Conservation (phyloP, 1,140 invertebrate genomes). For the Penaeus vannamei region DNA sequence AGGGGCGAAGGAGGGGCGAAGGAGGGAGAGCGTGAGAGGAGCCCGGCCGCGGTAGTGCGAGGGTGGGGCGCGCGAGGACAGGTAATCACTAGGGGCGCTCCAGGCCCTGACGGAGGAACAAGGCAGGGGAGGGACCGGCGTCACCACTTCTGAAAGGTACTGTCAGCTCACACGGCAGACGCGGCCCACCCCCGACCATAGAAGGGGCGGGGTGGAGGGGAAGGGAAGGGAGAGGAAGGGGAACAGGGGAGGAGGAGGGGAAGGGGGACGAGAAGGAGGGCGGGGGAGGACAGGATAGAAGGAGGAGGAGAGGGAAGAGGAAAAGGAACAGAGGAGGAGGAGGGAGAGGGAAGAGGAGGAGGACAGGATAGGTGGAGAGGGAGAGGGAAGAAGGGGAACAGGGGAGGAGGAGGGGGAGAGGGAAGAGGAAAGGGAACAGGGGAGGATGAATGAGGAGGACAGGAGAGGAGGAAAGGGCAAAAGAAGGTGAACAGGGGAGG, state of each 20-base stretch:
- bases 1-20: neutral
- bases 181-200: conserved; percentile 35
- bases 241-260: neutral
- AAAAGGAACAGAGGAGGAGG: neutral
- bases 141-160: conserved; percentile 30
- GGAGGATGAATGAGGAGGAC: neutral
- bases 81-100: conserved; percentile 42
- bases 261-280: neutral
- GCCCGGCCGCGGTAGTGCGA: neutral
- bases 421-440: neutral
- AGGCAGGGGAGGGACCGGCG: conserved; percentile 31
- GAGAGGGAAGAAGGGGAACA: no score
- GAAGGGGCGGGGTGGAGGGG: neutral
- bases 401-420: neutral
- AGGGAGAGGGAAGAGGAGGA: no score
- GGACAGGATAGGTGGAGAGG: no score
- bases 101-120: conserved; percentile 13
- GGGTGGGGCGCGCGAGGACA: conserved; percentile 23
- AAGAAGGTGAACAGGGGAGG: neutral
- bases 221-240: neutral
- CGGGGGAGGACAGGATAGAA: neutral
- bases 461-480: neutral
- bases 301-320: neutral
- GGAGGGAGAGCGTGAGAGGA: neutral
- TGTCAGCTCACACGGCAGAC: conserved; percentile 18